Evolutionary conservation across 2,888 invertebrate species (phyloP).

Genomic region (Agrotis clavis): DNA sequence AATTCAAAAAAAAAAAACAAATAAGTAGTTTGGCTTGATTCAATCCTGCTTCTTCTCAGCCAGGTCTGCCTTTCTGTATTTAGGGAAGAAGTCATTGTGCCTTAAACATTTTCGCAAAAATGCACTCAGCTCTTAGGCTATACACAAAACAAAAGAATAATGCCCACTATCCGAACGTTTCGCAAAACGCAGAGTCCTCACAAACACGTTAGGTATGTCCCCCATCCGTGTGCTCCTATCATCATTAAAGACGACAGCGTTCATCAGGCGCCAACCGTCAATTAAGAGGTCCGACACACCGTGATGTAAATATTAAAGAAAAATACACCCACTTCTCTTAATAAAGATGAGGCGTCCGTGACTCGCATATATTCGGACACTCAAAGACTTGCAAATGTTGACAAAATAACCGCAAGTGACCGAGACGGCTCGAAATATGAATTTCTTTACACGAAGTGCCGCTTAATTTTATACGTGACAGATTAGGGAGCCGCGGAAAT

Average conservation of each 20-base stretch:
- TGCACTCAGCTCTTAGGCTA: no score
- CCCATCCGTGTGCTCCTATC: constrained; percentile 31
- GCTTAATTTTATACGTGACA: constrained; percentile 80
- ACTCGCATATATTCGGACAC: constrained; percentile 75
- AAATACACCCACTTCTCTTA: constrained; percentile 77
- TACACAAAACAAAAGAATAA: constrained; percentile 1
- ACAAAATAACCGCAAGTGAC: constrained; percentile 74
- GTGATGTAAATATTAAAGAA: constrained; percentile 78
- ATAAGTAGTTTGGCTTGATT: no score
- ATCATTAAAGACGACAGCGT: constrained; percentile 70
- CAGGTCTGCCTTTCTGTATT: no score
- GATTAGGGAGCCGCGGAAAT: constrained; percentile 61
- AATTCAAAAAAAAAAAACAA: no score
- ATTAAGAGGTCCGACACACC: constrained; percentile 76
- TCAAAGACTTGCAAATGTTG: constrained; percentile 81
- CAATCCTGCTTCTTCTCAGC: no score
- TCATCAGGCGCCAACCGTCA: constrained; percentile 77
- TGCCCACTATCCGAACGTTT: constrained; percentile 8
- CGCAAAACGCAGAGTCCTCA: constrained; percentile 15
- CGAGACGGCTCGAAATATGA: constrained; percentile 62
- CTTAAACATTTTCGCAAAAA: no score
- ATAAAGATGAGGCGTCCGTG: constrained; percentile 83
- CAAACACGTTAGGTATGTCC: constrained; percentile 47
- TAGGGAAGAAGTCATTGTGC: no score
- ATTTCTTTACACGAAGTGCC: constrained; percentile 72